Percentiles rank a stretch among this genome's conserved stretches.
These are phyloP conservation scores for Apis cerana DNA, from an alignment of 1,140 invertebrate species.

Conservation along the genomic window DNA sequence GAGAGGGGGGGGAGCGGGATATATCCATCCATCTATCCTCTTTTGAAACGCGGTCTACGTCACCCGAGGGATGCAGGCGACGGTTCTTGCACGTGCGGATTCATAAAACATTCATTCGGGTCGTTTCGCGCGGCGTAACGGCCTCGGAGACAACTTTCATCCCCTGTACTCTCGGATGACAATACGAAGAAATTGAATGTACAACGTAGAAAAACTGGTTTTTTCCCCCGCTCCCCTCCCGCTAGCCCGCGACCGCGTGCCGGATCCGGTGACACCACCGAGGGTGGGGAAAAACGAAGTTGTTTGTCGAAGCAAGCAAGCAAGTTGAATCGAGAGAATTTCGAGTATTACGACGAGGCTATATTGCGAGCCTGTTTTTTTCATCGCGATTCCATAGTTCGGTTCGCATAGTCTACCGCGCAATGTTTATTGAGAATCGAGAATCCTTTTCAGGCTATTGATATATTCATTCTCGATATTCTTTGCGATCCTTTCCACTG, in stretches of 20 bases:
- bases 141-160: conserved; percentile 13
- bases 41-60: conserved; percentile 22
- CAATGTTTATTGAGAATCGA: too few species aligned
- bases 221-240: background rate
- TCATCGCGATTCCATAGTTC: too few species aligned
- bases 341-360: background rate
- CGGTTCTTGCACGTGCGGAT: conserved; percentile 42
- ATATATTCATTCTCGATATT: too few species aligned
- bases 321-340: background rate
- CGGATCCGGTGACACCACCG: conserved; percentile 7
- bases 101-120: conserved; percentile 66
- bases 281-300: background rate
- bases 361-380: too few species aligned
- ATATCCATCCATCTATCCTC: background rate
- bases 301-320: background rate
- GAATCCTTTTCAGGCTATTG: too few species aligned
- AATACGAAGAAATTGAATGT: conserved; percentile 58
- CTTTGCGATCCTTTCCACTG: too few species aligned
- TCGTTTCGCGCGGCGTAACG: conserved; percentile 59
- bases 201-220: conserved; percentile 47
- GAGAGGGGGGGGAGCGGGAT: too few species aligned
- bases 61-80: conserved; percentile 13
- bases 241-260: background rate
- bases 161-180: conserved; percentile 44
- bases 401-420: too few species aligned